These are phyloP conservation scores for Cinclus mexicanus DNA, from an alignment of 2,113 vertebrate species.

Conservation along the genomic window DNA sequence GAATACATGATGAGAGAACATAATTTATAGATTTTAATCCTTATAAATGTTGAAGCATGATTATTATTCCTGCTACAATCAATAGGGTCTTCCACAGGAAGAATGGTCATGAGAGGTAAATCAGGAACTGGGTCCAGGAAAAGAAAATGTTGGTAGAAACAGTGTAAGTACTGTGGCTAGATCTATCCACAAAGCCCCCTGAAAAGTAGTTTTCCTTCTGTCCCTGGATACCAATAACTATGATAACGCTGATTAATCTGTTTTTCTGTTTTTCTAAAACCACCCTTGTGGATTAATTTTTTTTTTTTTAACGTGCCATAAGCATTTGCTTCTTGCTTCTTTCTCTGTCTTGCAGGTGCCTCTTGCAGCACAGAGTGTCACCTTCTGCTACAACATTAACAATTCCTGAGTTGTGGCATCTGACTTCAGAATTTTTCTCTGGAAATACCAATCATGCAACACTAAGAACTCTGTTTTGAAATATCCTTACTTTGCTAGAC, in stretches of 20 bases:
- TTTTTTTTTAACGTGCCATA: too few species aligned
- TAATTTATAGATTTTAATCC: slow-evolving; percentile 8
- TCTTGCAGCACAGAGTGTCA: background rate
- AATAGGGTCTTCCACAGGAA: background rate
- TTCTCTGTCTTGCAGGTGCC: background rate
- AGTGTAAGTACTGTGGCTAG: background rate
- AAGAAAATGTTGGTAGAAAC: background rate
- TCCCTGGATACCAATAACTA: background rate
- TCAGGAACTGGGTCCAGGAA: background rate
- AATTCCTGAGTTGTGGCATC: background rate
- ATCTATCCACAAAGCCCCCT: background rate
- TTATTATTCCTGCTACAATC: background rate
- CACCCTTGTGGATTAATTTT: background rate
- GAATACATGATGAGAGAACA: background rate
- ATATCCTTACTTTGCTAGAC: background rate
- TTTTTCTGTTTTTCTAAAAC: background rate
- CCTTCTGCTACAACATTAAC: background rate
- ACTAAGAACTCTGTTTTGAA: background rate
- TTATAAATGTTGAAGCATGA: background rate
- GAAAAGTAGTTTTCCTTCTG: background rate
- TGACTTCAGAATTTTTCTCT: background rate
- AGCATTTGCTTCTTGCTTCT: background rate
- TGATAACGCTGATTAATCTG: background rate
- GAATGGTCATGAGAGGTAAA: background rate
- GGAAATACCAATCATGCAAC: background rate